Base-by-base conservation (phyloP, 2,113 vertebrate genomes). In the Caretta caretta region DNA sequence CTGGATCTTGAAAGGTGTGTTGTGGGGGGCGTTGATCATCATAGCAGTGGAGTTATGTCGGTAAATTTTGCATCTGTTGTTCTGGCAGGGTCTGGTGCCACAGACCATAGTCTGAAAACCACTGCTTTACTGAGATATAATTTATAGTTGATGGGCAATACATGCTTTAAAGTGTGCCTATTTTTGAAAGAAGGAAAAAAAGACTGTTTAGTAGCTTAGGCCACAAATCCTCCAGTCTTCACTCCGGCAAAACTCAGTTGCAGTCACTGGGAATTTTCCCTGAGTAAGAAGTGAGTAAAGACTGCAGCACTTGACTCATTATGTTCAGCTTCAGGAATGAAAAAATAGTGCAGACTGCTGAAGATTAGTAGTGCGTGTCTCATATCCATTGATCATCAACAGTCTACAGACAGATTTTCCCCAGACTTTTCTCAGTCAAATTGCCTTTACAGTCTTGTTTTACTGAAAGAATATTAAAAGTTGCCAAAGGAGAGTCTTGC, bases 131-230 rank as follows among this genome's bases (percentile, higher is more conserved):
- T 13, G 72, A 96, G 93, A 87, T 95, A 86, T n/a, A 83, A 89
- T 4, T 89, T 95, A 83, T 89, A 94, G 65, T 94, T 95, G 95
- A 96, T 89, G 96, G 93, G 11, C 14, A 6, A 90, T 31, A 46
- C 84, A 56, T 84, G 51, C 0, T 1, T 89, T 84, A 42, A 69
- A 93, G 51, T 27, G 54, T 82, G 51, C 10, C 69, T 96, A 84
- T 95, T 96, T 96, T 95, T 93, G 92, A 76, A 95, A 56, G n/a
- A 38, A 83, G 20, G 24, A 9, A 9, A 83, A 80, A 1, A 95
- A 96, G 48, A 49, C 59, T 85, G 48, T 75, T 65, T 83, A 87
- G 79, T 75, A 92, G 83, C 48, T 54, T 38, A 88, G 88, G 22
- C 53, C 69, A 90, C 84, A 42, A 84, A 46, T 5, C 3, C 11